Evolutionary conservation across 2,113 vertebrate genomes (phyloP).

Genomic region (Archocentrus centrarchus): DNA sequence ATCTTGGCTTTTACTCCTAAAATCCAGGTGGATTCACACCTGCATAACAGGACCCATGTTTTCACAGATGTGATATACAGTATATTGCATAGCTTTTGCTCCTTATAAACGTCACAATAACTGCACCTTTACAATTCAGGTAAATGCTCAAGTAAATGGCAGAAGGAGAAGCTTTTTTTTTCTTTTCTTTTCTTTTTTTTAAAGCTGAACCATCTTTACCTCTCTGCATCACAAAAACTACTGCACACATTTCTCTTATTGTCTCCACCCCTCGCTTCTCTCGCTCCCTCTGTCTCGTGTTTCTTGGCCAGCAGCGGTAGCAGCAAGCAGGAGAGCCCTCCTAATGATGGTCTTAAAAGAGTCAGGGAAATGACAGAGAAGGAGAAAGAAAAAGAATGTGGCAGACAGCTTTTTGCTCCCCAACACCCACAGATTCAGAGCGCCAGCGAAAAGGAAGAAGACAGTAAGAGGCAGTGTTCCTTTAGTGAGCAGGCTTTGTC

Average conservation of each 20-base stretch:
- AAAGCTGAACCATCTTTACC: slow-evolving; percentile 20
- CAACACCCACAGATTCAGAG: slow-evolving; percentile 71
- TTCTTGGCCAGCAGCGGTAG: slow-evolving; percentile 67
- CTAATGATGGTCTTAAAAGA: slow-evolving; percentile 77
- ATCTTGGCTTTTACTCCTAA: slow-evolving; percentile 27
- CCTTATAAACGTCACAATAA: not conserved
- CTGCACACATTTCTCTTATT: slow-evolving; percentile 42
- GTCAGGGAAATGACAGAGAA: slow-evolving; percentile 72
- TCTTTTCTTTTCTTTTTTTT: fast-evolving
- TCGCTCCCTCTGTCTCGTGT: slow-evolving; percentile 36
- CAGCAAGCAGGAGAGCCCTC: slow-evolving; percentile 65
- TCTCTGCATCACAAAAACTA: slow-evolving; percentile 33
- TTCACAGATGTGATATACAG: slow-evolving; percentile 1
- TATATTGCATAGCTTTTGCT: not conserved
- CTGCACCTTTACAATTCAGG: not conserved
- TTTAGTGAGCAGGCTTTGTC: slow-evolving; percentile 63
- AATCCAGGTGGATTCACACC: slow-evolving; percentile 64
- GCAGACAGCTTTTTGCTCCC: slow-evolving; percentile 73
- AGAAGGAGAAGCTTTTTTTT: fast-evolving
- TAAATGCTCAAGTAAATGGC: slow-evolving; percentile 4
- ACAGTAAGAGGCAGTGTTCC: slow-evolving; percentile 58
- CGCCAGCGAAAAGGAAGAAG: slow-evolving; percentile 28
- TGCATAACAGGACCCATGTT: slow-evolving; percentile 25
- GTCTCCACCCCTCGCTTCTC: slow-evolving; percentile 33
- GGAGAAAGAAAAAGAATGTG: slow-evolving; percentile 62